These are phyloP conservation scores for Drosophila hamatofila DNA, from an alignment of 2,888 invertebrate species.

Conservation along the genomic window DNA sequence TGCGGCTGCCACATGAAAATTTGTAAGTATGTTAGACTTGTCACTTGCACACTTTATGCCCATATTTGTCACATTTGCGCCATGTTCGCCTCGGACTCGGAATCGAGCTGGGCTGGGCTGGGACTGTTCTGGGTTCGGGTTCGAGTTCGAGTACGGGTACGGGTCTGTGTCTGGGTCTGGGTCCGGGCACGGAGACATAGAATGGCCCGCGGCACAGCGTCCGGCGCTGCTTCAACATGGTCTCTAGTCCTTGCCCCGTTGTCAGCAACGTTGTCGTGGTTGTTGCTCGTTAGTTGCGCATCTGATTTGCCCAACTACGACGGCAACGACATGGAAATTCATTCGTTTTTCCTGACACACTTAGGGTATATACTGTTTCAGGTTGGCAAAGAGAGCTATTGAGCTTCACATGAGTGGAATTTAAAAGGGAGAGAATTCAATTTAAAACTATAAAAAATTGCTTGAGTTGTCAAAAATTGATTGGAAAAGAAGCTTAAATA, in stretches of 20 bases:
- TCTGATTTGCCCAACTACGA: constrained; percentile 79
- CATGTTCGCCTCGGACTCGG: constrained; percentile 62
- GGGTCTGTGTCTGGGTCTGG: not conserved
- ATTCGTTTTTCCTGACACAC: constrained; percentile 38
- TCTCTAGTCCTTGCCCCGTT: constrained; percentile 43
- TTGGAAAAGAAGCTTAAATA: too few species aligned
- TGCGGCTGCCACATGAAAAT: constrained; percentile 69
- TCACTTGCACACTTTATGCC: constrained; percentile 83
- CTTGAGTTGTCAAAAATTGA: not conserved
- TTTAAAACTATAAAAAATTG: not conserved
- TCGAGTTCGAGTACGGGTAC: not conserved
- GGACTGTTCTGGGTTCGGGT: not conserved
- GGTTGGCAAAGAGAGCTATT: not conserved
- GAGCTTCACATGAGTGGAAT: not conserved
- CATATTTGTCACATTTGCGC: constrained; percentile 82
- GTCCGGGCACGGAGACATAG: constrained; percentile 8
- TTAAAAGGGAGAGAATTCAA: not conserved
- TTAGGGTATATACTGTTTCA: constrained; percentile 11
- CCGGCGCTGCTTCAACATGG: constrained; percentile 47
- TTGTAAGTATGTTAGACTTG: constrained; percentile 81
- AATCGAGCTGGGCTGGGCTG: not conserved
- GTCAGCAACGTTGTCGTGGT: constrained; percentile 65
- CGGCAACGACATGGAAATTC: constrained; percentile 76
- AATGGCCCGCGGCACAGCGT: constrained; percentile 53
- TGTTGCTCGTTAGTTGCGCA: constrained; percentile 81